Evolutionary conservation across 2,113 vertebrate genomes (phyloP).

Genomic region (Ivindomyrus marchei): DNA sequence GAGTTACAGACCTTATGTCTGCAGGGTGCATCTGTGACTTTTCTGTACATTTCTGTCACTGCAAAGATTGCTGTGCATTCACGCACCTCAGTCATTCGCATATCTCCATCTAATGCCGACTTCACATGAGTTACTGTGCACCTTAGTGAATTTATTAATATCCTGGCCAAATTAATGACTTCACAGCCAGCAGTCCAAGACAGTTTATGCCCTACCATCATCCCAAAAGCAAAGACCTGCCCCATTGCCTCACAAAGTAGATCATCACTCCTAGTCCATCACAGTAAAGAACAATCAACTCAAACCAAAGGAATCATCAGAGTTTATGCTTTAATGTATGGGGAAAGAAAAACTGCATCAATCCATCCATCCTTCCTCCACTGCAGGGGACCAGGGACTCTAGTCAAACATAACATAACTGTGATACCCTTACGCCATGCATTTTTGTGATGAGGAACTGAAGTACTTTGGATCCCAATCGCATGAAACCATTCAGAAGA

Average conservation of each 20-base stretch:
- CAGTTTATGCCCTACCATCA: background rate
- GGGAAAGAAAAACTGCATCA: background rate
- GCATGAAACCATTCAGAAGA: background rate
- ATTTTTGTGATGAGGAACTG: background rate
- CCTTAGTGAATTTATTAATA: background rate
- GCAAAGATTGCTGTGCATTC: background rate
- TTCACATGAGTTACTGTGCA: background rate
- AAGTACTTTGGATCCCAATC: background rate
- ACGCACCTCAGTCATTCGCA: background rate
- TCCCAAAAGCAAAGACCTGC: background rate
- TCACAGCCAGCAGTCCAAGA: background rate
- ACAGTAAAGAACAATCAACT: background rate
- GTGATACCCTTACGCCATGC: background rate
- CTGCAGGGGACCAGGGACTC: background rate
- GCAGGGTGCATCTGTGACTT: background rate
- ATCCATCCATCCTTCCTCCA: background rate
- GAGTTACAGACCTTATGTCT: background rate
- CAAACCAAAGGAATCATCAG: background rate
- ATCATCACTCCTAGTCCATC: background rate
- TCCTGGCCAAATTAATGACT: background rate
- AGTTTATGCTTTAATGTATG: background rate
- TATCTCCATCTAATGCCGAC: background rate
- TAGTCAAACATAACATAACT: background rate
- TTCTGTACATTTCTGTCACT: background rate
- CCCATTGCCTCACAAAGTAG: background rate